phyloP scores from a whole-genome alignment of 2,888 invertebrate genomes.

The Parnassius orleans region DNA sequence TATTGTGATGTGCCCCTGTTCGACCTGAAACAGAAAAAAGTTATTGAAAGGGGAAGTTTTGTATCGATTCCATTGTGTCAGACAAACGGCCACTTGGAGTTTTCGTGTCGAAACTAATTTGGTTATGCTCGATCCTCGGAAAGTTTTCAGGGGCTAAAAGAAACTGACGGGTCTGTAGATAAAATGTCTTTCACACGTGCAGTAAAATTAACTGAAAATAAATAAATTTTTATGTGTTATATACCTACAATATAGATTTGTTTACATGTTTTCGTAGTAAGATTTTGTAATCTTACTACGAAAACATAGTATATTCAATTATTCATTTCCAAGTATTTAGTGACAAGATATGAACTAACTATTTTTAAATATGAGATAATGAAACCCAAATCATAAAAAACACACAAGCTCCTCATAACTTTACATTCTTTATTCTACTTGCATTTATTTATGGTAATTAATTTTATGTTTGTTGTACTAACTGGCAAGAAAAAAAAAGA shows the following conservation, averaged over 20 bases:
- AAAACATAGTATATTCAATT: too few relatives aligned
- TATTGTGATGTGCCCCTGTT: conserved; percentile 56
- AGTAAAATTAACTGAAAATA: not conserved
- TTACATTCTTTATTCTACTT: too few relatives aligned
- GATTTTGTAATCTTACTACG: too few relatives aligned
- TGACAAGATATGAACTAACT: too few relatives aligned
- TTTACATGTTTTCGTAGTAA: too few relatives aligned
- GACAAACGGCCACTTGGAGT: conserved; percentile 67
- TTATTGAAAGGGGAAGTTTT: conserved; percentile 64
- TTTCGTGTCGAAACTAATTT: conserved; percentile 80
- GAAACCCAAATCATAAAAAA: too few relatives aligned
- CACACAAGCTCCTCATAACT: too few relatives aligned
- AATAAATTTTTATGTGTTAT: not conserved
- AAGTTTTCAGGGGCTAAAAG: conserved; percentile 58
- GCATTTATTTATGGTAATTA: too few relatives aligned
- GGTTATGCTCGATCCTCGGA: conserved; percentile 64
- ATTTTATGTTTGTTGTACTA: too few relatives aligned
- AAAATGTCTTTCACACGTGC: not conserved
- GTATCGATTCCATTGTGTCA: conserved; percentile 73
- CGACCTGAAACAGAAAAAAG: conserved; percentile 73
- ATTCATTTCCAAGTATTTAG: too few relatives aligned
- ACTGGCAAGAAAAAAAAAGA: not conserved
- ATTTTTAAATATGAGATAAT: too few relatives aligned
- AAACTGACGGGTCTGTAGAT: conserved; percentile 60
- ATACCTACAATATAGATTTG: too few relatives aligned